Base-by-base conservation (phyloP, 2,113 vertebrate species). In the Chaenogobius annularis region DNA sequence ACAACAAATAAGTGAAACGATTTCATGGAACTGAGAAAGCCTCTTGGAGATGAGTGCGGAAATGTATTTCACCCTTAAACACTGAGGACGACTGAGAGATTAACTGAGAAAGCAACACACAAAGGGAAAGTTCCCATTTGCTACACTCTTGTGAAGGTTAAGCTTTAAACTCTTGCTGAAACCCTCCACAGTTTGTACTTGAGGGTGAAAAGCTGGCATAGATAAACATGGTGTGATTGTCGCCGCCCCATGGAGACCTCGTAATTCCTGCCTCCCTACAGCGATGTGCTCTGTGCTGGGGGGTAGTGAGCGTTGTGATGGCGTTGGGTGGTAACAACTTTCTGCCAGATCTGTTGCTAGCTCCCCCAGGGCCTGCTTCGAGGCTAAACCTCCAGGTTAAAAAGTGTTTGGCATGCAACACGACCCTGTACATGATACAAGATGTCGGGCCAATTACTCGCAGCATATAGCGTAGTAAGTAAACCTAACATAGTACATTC, bases 301-400 rank as follows among this genome's bases (percentile, higher is more conserved):
- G 46, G 50, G 43, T 31, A 10, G 68, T n/a, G 58, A 35, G 48
- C n/a, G 56, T 14, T 46, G 19, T 66, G 43, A 23, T 66, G n/a
- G 63, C 43, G 63, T 44, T 40, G 40, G 63, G 35, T n/a, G n/a
- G 37, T 5, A 40, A 31, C 26, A 19, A n/a, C 19, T 64, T 22
- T 71, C 20, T 26, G 3, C 31, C 13, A 68, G 5, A 26, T 52
- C 7, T 20, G 58, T 31, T 15, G 31, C 20, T 65, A 1, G 17
- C 46, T 72, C 68, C 40, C 65, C 22, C 12, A 35, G 73, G 65
- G 22, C 14, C 37, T 47, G n/a, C 62, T 47, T 47, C 74, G 65
- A 64, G n/a, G 40, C 70, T 70, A 68, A 74, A n/a, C n/a, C 64
- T 72, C 66, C 31, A 35, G 68, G 64, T 80, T 72, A 68, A 69